phyloP scores from a whole-genome alignment of 1,140 invertebrate genomes.

The Zaprionus ghesquierei region DNA sequence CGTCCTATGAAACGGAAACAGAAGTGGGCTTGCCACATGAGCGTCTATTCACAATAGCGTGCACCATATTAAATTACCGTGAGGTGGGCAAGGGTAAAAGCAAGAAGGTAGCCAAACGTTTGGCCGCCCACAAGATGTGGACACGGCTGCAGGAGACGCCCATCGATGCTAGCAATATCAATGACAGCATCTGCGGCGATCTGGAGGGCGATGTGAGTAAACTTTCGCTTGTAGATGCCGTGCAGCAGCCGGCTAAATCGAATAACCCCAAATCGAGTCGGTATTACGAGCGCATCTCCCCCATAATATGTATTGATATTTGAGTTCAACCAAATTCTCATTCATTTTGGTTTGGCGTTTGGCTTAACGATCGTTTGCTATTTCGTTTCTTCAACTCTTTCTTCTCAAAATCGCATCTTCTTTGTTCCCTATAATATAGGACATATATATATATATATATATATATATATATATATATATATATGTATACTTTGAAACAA shows the following conservation, averaged over 20 bases:
- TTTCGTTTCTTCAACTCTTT: background rate
- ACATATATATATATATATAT: too few relatives aligned
- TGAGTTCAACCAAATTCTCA: conserved; percentile 12
- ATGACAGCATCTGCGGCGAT: conserved; percentile 83
- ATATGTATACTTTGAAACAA: background rate
- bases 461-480: background rate
- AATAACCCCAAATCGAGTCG: conserved; percentile 9
- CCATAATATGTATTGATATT: conserved; percentile 27
- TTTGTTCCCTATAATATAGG: too few relatives aligned
- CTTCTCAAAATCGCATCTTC: too few relatives aligned
- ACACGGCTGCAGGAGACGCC: conserved; percentile 90
- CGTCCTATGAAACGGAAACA: conserved; percentile 94
- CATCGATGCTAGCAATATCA: conserved; percentile 85
- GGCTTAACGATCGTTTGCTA: background rate
- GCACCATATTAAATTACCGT: conserved; percentile 91
- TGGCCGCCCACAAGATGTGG: conserved; percentile 97
- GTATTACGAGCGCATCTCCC: conserved; percentile 35
- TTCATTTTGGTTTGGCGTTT: background rate
- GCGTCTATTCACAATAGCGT: conserved; percentile 95
- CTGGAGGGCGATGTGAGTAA: conserved; percentile 78
- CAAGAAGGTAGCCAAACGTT: conserved; percentile 97
- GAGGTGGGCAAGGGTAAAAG: conserved; percentile 95
- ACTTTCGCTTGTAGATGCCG: conserved; percentile 6
- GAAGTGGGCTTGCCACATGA: conserved; percentile 96
- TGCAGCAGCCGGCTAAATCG: conserved; percentile 2